Evolutionary conservation across 2,797 vertebrate genomes (phyloP).

Genomic region (Micropoecilia bifurca): DNA sequence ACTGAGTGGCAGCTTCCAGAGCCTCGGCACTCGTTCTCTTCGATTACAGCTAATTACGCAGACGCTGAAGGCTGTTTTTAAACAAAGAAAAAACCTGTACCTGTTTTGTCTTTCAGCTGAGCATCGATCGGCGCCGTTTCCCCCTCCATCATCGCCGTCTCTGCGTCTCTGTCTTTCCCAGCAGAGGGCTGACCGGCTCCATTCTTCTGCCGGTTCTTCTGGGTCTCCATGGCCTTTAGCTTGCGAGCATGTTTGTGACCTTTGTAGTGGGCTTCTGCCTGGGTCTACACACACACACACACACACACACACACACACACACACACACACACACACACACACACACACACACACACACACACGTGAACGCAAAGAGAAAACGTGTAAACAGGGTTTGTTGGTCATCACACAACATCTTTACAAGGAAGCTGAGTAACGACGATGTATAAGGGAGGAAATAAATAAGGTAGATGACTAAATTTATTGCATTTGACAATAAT

Average conservation of each 20-base stretch:
- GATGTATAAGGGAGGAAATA: conserved; percentile 16
- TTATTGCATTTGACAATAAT: conserved; percentile 34
- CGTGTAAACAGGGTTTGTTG: conserved; percentile 21
- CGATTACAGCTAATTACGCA: conserved; percentile 65
- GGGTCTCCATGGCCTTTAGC: conserved; percentile 90
- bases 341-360: conserved; percentile 3
- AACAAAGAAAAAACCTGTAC: conserved; percentile 54
- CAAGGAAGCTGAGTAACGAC: conserved; percentile 37
- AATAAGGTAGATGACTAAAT: conserved; percentile 25
- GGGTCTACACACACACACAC: conserved; percentile 82
- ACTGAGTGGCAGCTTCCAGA: conserved; percentile 67
- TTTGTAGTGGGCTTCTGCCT: conserved; percentile 97
- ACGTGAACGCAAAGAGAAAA: conserved; percentile 25
- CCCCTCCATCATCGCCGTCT: conserved; percentile 38
- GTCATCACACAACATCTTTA: conserved; percentile 33
- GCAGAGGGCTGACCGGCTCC: conserved; percentile 27
- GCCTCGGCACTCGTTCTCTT: conserved; percentile 50
- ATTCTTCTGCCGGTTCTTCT: conserved; percentile 77
- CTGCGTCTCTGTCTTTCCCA: conserved; percentile 48
- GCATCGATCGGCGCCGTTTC: conserved; percentile 36
- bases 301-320: background rate
- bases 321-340: too few relatives aligned
- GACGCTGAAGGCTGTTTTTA: conserved; percentile 32
- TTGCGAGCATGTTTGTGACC: conserved; percentile 95
- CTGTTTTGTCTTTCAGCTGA: conserved; percentile 57